These are phyloP conservation scores for Crotalus viridis DNA, from an alignment of 2,113 vertebrate species.

Conservation along the genomic window DNA sequence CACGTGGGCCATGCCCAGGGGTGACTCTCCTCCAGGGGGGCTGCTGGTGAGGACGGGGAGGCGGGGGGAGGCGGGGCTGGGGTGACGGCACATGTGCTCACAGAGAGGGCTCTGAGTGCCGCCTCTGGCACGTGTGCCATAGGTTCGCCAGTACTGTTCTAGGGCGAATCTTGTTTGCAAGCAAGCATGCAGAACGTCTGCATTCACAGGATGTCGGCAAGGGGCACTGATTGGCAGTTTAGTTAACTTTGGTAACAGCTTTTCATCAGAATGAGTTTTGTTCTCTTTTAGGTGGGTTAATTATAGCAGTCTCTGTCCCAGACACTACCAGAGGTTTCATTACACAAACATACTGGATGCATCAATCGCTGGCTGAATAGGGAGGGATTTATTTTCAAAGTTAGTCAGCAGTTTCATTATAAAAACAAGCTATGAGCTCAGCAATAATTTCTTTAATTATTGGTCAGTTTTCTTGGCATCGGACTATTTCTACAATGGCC, in stretches of 20 bases:
- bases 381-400: background rate
- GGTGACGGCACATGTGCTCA: accelerated
- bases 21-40: too few relatives aligned
- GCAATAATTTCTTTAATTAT: background rate
- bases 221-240: background rate
- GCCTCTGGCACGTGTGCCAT: too few relatives aligned
- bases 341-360: accelerated
- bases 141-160: too few relatives aligned
- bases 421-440: background rate
- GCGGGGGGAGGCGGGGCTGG: too few relatives aligned
- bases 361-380: accelerated
- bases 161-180: background rate
- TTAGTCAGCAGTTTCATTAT: background rate
- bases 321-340: background rate
- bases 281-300: background rate
- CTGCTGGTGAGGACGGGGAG: too few relatives aligned
- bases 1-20: too few relatives aligned
- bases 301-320: background rate
- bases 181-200: background rate
- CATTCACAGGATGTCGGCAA: background rate
- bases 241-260: background rate
- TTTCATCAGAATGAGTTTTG: conserved; percentile 23
- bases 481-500: background rate
- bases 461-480: background rate
- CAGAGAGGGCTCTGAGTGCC: too few relatives aligned